Evolutionary conservation across 1,140 invertebrate genomes (phyloP), one percentile per base, ranked within the genome.

Genomic region (Bombyx mandarina): DNA sequence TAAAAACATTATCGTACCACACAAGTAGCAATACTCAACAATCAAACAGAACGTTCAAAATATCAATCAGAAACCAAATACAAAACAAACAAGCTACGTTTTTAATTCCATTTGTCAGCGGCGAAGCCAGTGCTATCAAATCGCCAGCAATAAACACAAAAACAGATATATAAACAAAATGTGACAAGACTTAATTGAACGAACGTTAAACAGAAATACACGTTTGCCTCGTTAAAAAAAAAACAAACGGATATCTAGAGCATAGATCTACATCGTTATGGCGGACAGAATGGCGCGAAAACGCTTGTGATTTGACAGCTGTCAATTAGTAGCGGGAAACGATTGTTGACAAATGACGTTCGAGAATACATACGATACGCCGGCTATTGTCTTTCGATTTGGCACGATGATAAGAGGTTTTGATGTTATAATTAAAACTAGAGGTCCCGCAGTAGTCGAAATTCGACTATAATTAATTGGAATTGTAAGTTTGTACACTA

Each of bases 261-360:
- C 49, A 56, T 69, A 65, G 69, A 82, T 82, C 81, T 82, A 79
- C 77, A 82, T 82, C 75, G 73, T 84, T 80, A 82, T 68, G 66
- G 57, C 67, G 58, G 54, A 56, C 56, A 73, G 72, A 76, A 75
- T 66, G 76, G 70, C 72, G 81, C 74, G 77, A 80, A 78, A 81
- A 77, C 60, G 61, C 64, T 56, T 58, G 49, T 66, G 57, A 67
- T 82, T 77, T 84, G 81, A 81, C 81, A 84, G 72, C 79, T 84
- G 81, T 84, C 81, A 84, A 84, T 84, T 84, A 79, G 70, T 65
- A 52, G 64, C 65, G 71, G 66, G 62, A 60, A 66, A 66, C 48
- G 51, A 48, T 62, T 61, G 51, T 57, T 79, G 77, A 82, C 71
- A 77, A 80, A 80, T 61, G 73, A 71, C 69, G 76, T 66, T 77